These are phyloP conservation scores for Arremon aurantiirostris DNA, from an alignment of 2,797 vertebrate genomes.

Conservation along the genomic window DNA sequence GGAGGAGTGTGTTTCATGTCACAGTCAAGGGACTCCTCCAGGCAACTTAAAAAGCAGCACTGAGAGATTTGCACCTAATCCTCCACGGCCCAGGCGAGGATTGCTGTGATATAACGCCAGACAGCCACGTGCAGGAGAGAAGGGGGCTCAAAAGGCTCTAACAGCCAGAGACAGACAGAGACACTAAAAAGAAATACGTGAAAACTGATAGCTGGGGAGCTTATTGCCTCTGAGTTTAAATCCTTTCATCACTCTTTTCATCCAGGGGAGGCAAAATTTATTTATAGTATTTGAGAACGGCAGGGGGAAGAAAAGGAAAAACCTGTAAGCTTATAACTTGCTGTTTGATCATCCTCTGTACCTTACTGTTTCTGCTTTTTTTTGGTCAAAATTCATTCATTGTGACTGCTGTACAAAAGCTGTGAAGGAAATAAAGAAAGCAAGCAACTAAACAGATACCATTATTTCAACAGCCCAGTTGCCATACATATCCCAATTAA, in stretches of 20 bases:
- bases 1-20: background rate
- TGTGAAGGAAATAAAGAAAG: background rate
- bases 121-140: background rate
- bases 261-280: background rate
- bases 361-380: background rate
- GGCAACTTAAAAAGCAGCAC: constrained; percentile 8
- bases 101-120: background rate
- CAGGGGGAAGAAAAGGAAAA: background rate
- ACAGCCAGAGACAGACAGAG: background rate
- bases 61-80: constrained; percentile 18
- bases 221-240: background rate
- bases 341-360: background rate
- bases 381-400: background rate
- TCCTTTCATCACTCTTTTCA: background rate
- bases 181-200: background rate
- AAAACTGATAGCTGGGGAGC: background rate
- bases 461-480: background rate
- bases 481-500: background rate
- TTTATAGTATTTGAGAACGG: background rate
- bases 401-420: background rate
- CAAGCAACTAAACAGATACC: background rate
- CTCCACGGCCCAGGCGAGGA: background rate
- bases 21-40: constrained; percentile 22
- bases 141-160: background rate
- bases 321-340: background rate